Evolutionary conservation across 2,113 vertebrate genomes (phyloP).

Genomic region (Drymodes brunneopygia): DNA sequence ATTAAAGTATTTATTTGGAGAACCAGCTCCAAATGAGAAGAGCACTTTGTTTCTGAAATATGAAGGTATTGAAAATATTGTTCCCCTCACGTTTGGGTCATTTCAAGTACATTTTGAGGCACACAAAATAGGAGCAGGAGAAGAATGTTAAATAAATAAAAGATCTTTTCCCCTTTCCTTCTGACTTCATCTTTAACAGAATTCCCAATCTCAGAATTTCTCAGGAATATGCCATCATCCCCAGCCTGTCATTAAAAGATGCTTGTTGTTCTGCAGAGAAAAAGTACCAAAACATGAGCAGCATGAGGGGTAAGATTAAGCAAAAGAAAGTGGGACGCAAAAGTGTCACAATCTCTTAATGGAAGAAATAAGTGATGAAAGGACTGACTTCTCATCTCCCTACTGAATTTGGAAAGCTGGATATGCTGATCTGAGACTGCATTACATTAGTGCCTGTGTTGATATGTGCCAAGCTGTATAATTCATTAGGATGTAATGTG

Average conservation of each 20-base stretch:
- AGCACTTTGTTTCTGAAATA: background rate
- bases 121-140: background rate
- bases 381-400: background rate
- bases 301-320: background rate
- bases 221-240: background rate
- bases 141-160: background rate
- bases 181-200: background rate
- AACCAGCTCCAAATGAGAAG: background rate
- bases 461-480: fast-evolving
- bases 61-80: background rate
- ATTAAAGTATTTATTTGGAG: background rate
- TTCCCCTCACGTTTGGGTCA: fast-evolving
- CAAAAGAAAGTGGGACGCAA: background rate
- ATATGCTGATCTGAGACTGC: background rate
- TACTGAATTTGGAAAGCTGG: background rate
- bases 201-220: background rate
- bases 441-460: background rate
- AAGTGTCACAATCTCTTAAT: background rate
- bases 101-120: background rate
- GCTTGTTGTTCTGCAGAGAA: background rate
- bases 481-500: background rate
- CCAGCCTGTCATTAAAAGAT: background rate
- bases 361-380: background rate
- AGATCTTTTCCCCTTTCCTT: background rate
- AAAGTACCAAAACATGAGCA: background rate